Base-by-base conservation (phyloP, 2,797 vertebrate genomes). In the Periparus ater region DNA sequence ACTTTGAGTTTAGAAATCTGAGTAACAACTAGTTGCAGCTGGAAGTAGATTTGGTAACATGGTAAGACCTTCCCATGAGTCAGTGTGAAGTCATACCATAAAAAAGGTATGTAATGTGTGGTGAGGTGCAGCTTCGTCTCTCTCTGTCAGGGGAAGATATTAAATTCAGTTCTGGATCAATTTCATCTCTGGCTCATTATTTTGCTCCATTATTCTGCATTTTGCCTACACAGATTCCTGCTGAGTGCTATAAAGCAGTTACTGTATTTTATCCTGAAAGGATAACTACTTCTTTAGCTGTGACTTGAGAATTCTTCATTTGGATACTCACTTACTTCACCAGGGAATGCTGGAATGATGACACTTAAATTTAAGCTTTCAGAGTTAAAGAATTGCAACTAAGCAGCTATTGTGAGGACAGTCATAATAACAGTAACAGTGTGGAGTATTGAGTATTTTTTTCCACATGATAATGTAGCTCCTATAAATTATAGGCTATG, bases 241-340 rank as follows among this genome's bases (percentile, higher is more conserved):
- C 25, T 68, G 54, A 85, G 47, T 48, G 32, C 38, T 78, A 48
- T 81, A 73, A 76, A 88, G 62, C 47, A 55, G 23, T 77, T 85
- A 51, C 68, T 72, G n/a, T 80, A 83, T 88, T 96, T 92, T 91
- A 93, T 76, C 62, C 36, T 87, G 70, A 77, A 93, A 85, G 7
- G 18, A 65, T 83, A 84, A 92, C 57, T 72, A 38, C 48, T 85
- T 89, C 74, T 93, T 94, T 84, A 92, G 36, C 50, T 63, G 14
- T 73, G 91, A 96, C 88, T 95, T 82, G 93, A 94, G 95, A 96
- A 97, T 97, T 95, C 94, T 97, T 97, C 94, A 92, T 96, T 96
- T 97, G 92, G 95, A 86, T 96, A 91, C 71, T 91, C 81, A 73
- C 88, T 86, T 90, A 62, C 77, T 95, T 94, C 71, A 93, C 34